phyloP scores from a whole-genome alignment of 2,113 vertebrate species.

The Channa argus region DNA sequence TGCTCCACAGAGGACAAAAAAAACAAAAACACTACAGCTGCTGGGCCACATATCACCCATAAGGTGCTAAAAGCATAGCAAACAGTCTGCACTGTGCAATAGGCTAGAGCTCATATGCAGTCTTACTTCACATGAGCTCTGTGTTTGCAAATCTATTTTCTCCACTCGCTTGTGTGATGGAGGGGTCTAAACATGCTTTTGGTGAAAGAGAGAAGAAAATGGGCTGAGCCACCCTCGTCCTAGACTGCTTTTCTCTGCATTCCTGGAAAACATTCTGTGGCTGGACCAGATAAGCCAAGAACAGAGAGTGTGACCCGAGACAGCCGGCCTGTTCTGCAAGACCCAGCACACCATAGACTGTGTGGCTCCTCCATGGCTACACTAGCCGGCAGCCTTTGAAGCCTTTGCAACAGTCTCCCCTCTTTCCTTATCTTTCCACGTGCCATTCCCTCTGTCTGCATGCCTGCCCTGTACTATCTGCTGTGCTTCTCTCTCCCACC shows the following conservation, averaged over 20 bases:
- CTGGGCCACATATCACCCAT: conserved; percentile 57
- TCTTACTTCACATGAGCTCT: conserved; percentile 19
- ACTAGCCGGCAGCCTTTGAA: conserved; percentile 76
- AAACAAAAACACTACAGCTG: conserved; percentile 22
- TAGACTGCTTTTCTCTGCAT: conserved; percentile 56
- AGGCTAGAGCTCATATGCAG: conserved; percentile 34
- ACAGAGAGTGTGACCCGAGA: conserved; percentile 71
- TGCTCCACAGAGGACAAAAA: conserved; percentile 58
- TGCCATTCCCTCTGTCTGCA: conserved; percentile 57
- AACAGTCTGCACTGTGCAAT: conserved; percentile 37
- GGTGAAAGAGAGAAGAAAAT: conserved; percentile 56
- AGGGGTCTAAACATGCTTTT: conserved; percentile 62
- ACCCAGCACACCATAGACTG: conserved; percentile 69
- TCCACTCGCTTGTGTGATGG: conserved; percentile 28
- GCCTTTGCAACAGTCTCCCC: conserved; percentile 58
- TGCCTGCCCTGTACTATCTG: conserved; percentile 57
- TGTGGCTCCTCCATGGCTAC: conserved; percentile 69
- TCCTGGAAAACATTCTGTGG: conserved; percentile 75
- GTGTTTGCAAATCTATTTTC: conserved; percentile 43
- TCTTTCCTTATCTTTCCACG: conserved; percentile 70
- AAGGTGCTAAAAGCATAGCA: conserved; percentile 65
- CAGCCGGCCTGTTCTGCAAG: conserved; percentile 52
- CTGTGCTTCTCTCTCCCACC: conserved; percentile 50
- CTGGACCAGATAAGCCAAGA: conserved; percentile 78
- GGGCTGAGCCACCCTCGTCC: conserved; percentile 56